Base-by-base conservation (phyloP, 2,113 vertebrate species). In the Ancistrus triradiatus region DNA sequence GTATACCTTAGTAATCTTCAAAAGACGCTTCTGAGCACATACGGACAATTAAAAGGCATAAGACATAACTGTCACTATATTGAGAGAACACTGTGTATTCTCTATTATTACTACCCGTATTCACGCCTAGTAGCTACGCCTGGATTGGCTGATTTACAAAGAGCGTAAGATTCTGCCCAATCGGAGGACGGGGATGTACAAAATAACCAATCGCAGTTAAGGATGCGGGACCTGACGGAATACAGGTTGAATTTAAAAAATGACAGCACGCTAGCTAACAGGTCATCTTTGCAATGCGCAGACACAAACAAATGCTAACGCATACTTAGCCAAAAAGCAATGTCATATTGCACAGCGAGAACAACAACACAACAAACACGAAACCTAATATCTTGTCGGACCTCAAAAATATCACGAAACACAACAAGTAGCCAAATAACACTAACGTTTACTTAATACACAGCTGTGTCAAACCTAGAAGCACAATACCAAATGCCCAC, bases 241-340 rank as follows among this genome's bases (percentile, higher is more conserved):
- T 33, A 60, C 11, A 11, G 10, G 42, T 47, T 7, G 17, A 43
- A 10, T 5, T n/a, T n/a, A n/a, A 27, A 18, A 31, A 28, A 59
- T 15, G 0, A 13, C 6, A 22, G 1, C 2, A 17, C 21, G 27
- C 27, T 44, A 61, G 17, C 57, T 33, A 47, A 7, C 9, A 15
- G 19, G 19, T 56, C 53, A 5, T 33, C 7, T 10, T 40, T 2
- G 2, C 18, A 40, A 2, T 25, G 8, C 11, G 18, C 33, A 38
- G 6, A 21, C n/a, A 3, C 14, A 25, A 43, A 37, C 37, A 58
- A 27, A 10, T 5, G 27, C 58, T 60, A 60, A 33, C 58, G 46
- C 25, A 3, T 19, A 33, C 19, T 50, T 50, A 21, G 19, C 21
- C 11, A 52, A 28, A 51, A 7, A 42, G 35, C 48, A 63, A 63